Base-by-base conservation (phyloP, 1,140 invertebrate genomes). In the Panonychus citri region DNA sequence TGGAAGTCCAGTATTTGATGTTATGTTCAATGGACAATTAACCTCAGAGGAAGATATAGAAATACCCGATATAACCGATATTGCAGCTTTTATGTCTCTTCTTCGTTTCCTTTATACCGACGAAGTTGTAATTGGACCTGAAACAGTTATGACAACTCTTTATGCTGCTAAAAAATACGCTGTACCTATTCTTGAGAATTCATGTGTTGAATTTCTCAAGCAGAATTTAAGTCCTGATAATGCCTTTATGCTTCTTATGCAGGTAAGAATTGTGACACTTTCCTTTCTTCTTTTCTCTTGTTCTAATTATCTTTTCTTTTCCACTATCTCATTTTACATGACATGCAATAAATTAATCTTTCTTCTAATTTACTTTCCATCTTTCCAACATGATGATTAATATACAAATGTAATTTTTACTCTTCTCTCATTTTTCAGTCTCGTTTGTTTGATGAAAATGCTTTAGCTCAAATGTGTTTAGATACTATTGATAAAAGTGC, bases 101-200 rank as follows among this genome's bases (percentile, higher is more conserved):
- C 68, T 82, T 21, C 75, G 78, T 64, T 85, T 84, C 69, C 68
- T 85, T 19, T 85, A 85, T 64, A 81, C 82, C 0, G 83, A 87
- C 72, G 81, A 85, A 67, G 81, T 86, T n/a, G 75, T 80, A 60
- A 84, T 86, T 64, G 82, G 81, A 37, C 81, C 82, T 3, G 83
- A 87, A 66, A 84, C 80, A 65, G 84, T 87, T 2, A 86, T 87
- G 82, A 82, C 82, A 1, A 84, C 82, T 7, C 66, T 87, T 49
- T 86, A 87, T 64, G 82, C 83, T 8, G 83, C 84, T 7, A 87
- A 87, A 63, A 88, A 88, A 64, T 88, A 88, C 70, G 82, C 81
- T 7, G 81, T 87, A 0, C 80, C 81, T 13, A 79, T 81, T 12
- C 68, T 88, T 55, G 83, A 87, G 66, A 78, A 81, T 61, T 81